Conservation (phyloP, 2,113 vertebrate genomes). For the Galemys pyrenaicus region DNA sequence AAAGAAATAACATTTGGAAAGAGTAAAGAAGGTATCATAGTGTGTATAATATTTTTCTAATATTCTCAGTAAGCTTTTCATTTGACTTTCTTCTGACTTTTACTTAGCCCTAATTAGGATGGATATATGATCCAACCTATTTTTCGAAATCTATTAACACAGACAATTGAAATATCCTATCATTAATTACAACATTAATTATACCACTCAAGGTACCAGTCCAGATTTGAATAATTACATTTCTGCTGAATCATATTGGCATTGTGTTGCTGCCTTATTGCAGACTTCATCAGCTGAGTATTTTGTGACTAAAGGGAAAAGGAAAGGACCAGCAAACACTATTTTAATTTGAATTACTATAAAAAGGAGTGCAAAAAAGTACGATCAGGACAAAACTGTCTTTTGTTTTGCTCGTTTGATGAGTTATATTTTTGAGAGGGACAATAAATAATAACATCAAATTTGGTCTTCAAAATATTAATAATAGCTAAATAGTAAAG, state of each 20-base stretch:
- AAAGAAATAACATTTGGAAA: not conserved
- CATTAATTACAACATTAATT: constrained; percentile 72
- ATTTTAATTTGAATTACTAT: not conserved
- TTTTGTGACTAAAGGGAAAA: not conserved
- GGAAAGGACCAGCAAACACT: not conserved
- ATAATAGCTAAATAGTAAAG: not conserved
- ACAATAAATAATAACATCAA: not conserved
- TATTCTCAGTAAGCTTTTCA: constrained; percentile 10
- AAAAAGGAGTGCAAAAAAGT: not conserved
- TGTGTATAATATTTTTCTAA: not conserved
- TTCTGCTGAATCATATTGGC: constrained; percentile 36
- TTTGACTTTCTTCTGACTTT: constrained; percentile 52
- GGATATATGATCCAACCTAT: constrained; percentile 4
- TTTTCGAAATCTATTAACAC: constrained; percentile 24
- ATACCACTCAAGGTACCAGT: constrained; percentile 7
- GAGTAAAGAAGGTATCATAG: not conserved
- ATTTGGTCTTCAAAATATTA: not conserved
- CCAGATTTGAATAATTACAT: constrained; percentile 48
- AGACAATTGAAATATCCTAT: constrained; percentile 36
- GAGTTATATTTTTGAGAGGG: not conserved
- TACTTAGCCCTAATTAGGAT: not conserved
- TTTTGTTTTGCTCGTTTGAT: not conserved
- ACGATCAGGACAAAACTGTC: not conserved
- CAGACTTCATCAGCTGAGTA: not conserved
- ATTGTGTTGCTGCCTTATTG: not conserved